Evolutionary conservation across 2,888 invertebrate genomes (phyloP), one percentile per base, ranked within the genome.

Genomic region (Apodemia hepburni): DNA sequence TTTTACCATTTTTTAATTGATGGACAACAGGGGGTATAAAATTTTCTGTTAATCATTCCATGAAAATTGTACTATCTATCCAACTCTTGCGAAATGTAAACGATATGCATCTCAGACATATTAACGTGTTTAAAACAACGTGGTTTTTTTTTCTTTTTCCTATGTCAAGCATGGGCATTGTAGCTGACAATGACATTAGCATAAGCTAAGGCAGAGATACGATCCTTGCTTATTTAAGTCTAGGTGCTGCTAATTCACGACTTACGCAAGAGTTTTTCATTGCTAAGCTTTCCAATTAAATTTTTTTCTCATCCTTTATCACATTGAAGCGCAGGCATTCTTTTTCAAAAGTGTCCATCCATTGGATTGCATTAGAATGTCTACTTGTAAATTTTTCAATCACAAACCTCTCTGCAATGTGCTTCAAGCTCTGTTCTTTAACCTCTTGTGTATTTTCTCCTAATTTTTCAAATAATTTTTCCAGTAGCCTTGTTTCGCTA

Each of bases 291-390:
- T n/a, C n/a, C n/a, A n/a, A n/a, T n/a, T n/a, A n/a, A 35, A 35
- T 35, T 35, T 35, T 35, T 29, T 69, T 58, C 60, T 62, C 62
- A 54, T 75, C 71, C 63, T 62, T 38, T 49, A 15, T 12, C 7
- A 75, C 64, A n/a, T 68, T 63, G 22, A 72, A 71, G 0, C 74
- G 58, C 58, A 3, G 17, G 66, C 74, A 75, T 69, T 75, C 74
- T 47, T 64, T 71, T 64, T 77, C 71, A 69, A 75, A 76, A n/a
- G 58, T 38, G 1, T 70, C 65, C 1, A 75, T 72, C 75, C 75
- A 75, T 9, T 73, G 71, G 3, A 12, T 18, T 33, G 67, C 70
- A 69, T 65, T 73, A 54, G 68, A 59, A 51, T 59, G 71, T 69
- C 67, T 75, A 7, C 66, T 62, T 51, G 47, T 58, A 67, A 75